Percentiles rank a stretch among this genome's conserved stretches.
phyloP scores from a whole-genome alignment of 2,113 vertebrate genomes.

The Solenodon paradoxus region DNA sequence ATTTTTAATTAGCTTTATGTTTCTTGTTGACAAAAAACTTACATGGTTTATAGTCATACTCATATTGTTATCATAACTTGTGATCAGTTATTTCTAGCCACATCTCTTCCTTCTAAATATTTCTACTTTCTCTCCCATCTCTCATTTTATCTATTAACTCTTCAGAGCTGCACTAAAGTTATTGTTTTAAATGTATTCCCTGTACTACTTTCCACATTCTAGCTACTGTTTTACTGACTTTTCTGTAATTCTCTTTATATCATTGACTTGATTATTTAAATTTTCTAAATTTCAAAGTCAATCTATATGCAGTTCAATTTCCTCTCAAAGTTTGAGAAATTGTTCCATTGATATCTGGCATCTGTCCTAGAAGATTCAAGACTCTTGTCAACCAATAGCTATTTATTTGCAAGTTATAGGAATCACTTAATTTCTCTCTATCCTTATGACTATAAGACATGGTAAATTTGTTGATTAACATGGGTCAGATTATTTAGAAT shows the following conservation, averaged over 20 bases:
- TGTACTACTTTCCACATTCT: neutral
- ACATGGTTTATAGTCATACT: no score
- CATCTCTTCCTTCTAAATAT: no score
- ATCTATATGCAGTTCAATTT: neutral
- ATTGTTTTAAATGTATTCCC: neutral
- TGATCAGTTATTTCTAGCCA: no score
- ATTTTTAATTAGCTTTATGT: neutral
- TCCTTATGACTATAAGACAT: neutral
- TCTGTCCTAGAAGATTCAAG: neutral
- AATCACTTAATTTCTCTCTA: neutral
- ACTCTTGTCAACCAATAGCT: neutral
- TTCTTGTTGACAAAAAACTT: neutral
- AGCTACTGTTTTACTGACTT: neutral
- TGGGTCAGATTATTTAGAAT: neutral
- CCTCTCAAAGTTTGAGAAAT: neutral
- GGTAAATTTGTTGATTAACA: neutral
- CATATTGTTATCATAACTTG: no score
- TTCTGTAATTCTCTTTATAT: neutral
- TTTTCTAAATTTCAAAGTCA: neutral
- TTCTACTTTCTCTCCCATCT: neutral
- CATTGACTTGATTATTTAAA: neutral
- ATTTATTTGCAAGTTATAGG: neutral
- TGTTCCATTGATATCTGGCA: neutral
- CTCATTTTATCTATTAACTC: neutral
- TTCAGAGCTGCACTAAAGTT: neutral